Conservation (phyloP, 2,888 invertebrate species). For the Thymelicus lineola region DNA sequence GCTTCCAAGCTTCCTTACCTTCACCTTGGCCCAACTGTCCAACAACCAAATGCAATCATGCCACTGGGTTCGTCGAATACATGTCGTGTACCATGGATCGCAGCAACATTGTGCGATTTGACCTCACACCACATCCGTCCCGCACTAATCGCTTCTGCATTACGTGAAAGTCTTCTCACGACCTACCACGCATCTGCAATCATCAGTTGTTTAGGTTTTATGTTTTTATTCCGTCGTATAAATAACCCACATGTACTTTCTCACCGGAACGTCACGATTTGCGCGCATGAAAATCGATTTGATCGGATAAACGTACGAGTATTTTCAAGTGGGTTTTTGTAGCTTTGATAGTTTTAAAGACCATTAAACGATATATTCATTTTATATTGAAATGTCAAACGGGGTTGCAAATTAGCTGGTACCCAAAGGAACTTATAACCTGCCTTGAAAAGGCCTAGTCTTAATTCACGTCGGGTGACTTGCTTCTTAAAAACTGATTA, state of each 20-base stretch:
- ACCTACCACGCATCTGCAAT: slow-evolving; percentile 26
- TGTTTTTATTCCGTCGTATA: slow-evolving; percentile 13
- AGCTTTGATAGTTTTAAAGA: background rate
- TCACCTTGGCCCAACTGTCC: no score
- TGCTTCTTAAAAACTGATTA: no score
- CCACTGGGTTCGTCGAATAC: background rate
- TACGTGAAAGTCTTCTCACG: slow-evolving; percentile 36
- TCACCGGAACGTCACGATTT: slow-evolving; percentile 20
- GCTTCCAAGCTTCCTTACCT: no score
- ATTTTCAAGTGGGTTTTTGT: slow-evolving; percentile 1
- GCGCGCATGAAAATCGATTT: slow-evolving; percentile 22
- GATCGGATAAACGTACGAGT: slow-evolving; percentile 14
- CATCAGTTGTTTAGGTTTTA: slow-evolving; percentile 20
- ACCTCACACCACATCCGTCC: slow-evolving; percentile 38
- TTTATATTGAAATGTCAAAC: no score
- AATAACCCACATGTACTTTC: slow-evolving; percentile 17
- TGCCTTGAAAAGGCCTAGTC: no score
- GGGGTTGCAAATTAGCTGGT: no score
- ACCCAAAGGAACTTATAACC: no score
- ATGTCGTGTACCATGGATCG: background rate
- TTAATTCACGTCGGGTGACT: no score
- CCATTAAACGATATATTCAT: no score
- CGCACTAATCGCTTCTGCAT: slow-evolving; percentile 24
- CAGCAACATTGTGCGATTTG: background rate
- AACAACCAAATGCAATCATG: no score